A percentile compares a stretch with the other conserved stretches of the same genome.
Evolutionary conservation across 2,888 invertebrate genomes (phyloP).

Genomic region (Macaria liturata): DNA sequence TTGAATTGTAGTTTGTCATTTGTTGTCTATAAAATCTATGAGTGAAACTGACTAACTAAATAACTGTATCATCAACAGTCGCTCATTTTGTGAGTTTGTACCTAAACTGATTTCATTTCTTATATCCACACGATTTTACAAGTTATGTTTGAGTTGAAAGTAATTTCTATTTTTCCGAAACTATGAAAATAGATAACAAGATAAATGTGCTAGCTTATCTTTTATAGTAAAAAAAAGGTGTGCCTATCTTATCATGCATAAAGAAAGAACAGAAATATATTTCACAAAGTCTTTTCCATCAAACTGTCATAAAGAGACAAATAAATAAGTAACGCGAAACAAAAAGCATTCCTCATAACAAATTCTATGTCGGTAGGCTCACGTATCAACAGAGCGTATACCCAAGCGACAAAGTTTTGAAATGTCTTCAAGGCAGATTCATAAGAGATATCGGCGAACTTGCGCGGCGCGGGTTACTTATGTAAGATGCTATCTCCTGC

Average conservation of each 20-base stretch:
- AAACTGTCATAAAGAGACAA: background rate
- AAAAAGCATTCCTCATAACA: background rate
- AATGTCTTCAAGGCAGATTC: conserved; percentile 25
- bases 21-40: no score
- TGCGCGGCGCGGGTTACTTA: conserved; percentile 14
- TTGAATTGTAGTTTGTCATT: no score
- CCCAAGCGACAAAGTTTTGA: conserved; percentile 18
- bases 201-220: no score
- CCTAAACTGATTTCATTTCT: no score
- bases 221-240: no score
- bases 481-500: conserved; percentile 13
- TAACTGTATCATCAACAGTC: no score
- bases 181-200: background rate
- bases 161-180: background rate
- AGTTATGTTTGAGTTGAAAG: no score
- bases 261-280: background rate
- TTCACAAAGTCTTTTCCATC: background rate
- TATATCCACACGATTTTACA: no score
- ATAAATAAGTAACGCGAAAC: background rate
- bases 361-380: background rate
- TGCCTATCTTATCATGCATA: no score
- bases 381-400: conserved; percentile 18
- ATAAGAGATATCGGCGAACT: conserved; percentile 24
- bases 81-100: no score
- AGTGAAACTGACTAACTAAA: no score